phyloP scores from a whole-genome alignment of 2,888 invertebrate species.

The Hirtodrosophila alboralis region DNA sequence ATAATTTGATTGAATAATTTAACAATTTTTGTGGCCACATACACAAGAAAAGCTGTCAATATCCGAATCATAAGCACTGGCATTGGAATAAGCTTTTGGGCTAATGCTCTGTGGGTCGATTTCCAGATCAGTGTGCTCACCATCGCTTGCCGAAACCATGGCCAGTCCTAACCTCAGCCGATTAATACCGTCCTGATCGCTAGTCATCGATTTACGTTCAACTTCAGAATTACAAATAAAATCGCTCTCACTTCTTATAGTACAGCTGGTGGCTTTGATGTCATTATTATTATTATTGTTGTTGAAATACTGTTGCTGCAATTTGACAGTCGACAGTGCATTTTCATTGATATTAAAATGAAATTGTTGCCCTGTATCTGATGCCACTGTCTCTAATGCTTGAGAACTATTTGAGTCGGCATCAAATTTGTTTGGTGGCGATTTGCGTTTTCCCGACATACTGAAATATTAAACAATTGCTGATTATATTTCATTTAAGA shows the following conservation, averaged over 20 bases:
- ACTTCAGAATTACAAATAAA: constrained; percentile 10
- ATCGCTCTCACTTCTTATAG: constrained; percentile 4
- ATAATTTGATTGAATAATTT: not conserved
- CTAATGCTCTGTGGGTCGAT: constrained; percentile 28
- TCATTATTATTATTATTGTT: constrained; percentile 33
- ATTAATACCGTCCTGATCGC: constrained; percentile 1
- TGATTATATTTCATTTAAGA: not conserved
- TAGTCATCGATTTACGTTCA: not conserved
- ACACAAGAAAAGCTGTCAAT: constrained; percentile 21
- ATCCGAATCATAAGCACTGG: constrained; percentile 29
- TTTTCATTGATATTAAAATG: constrained; percentile 10
- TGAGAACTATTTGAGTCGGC: constrained; percentile 81
- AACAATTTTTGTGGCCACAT: constrained; percentile 1
- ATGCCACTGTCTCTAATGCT: constrained; percentile 13
- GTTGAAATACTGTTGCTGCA: constrained; percentile 36
- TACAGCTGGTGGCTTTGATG: constrained; percentile 6
- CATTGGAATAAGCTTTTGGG: constrained; percentile 16
- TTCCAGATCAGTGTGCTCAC: constrained; percentile 32
- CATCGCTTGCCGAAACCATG: constrained; percentile 27
- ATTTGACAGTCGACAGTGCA: constrained; percentile 17
- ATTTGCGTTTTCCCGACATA: constrained; percentile 99
- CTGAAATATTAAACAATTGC: constrained; percentile 84
- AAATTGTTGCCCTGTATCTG: not conserved
- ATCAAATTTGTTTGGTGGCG: constrained; percentile 97
- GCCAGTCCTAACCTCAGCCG: constrained; percentile 14